Conservation (phyloP, 2,888 invertebrate species). For the Leptopilina syphax region DNA sequence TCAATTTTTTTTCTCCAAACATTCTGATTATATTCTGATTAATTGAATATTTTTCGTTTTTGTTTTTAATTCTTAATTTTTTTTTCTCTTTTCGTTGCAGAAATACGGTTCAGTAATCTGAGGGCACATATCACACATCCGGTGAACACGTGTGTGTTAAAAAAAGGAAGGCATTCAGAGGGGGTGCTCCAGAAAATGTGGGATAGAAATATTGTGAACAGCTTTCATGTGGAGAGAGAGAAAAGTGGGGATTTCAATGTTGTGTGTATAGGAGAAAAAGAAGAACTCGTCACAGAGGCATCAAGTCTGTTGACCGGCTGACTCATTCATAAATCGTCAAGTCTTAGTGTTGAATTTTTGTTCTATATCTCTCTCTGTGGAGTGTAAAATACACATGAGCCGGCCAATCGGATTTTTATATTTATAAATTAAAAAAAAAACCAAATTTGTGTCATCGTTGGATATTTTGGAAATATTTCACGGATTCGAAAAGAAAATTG, state of each 20-base stretch:
- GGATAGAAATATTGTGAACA: neutral
- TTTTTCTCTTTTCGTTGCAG: neutral
- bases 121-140: constrained; percentile 15
- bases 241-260: neutral
- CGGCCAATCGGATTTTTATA: neutral
- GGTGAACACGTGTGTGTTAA: constrained; percentile 27
- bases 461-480: neutral
- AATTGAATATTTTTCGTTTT: too few relatives aligned
- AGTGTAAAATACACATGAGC: neutral
- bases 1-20: too few relatives aligned
- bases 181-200: constrained; percentile 27
- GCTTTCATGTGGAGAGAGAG: neutral
- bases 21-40: too few relatives aligned
- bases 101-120: constrained; percentile 17
- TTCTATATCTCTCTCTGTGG: too few relatives aligned
- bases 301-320: constrained; percentile 30
- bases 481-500: neutral
- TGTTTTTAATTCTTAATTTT: too few relatives aligned
- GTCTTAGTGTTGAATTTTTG: neutral
- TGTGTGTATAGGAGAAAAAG: neutral
- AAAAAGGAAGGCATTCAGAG: constrained; percentile 3
- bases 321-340: constrained; percentile 40
- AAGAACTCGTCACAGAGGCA: neutral
- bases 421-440: too few relatives aligned
- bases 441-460: too few relatives aligned